A percentile compares a stretch with the other conserved stretches of the same genome.
These are phyloP conservation scores for Clistopyga incitator DNA, from an alignment of 2,888 invertebrate species.

Conservation along the genomic window DNA sequence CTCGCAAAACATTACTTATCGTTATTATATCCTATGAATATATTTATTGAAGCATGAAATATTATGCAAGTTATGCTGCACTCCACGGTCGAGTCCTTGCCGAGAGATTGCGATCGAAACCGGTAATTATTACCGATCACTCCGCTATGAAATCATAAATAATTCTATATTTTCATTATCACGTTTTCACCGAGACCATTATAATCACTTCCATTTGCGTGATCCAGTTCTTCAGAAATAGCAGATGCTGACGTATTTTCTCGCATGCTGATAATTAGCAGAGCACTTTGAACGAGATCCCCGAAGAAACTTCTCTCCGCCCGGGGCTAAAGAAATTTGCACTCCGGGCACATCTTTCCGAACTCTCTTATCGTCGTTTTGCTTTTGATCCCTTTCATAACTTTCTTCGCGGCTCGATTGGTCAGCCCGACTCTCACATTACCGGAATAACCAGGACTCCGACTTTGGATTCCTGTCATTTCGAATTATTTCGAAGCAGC, in stretches of 20 bases:
- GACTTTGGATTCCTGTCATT: conserved; percentile 24
- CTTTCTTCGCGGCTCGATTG: conserved; percentile 51
- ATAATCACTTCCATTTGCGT: neutral
- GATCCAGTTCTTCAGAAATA: neutral
- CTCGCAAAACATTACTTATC: conserved; percentile 26
- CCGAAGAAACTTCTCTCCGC: conserved; percentile 39
- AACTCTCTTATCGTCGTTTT: conserved; percentile 16
- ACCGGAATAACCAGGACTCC: conserved; percentile 43
- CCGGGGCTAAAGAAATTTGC: conserved; percentile 40
- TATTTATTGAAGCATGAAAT: conserved; percentile 24
- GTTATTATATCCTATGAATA: conserved; percentile 20
- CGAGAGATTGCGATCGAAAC: conserved; percentile 18
- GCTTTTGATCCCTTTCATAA: conserved; percentile 43
- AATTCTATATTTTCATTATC: conserved; percentile 38
- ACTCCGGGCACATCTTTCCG: conserved; percentile 10
- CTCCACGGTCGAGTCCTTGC: conserved; percentile 48
- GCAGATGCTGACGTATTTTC: neutral
- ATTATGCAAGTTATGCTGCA: conserved; percentile 32
- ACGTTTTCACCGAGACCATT: neutral
- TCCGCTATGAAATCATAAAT: conserved; percentile 39
- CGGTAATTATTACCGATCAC: conserved; percentile 45
- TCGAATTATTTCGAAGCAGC: conserved; percentile 15
- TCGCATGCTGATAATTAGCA: neutral
- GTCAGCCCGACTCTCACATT: neutral
- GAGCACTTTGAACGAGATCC: conserved; percentile 8